Conservation (phyloP, 92 coral and sea anemone genomes). For the Actinernus sp. region DNA sequence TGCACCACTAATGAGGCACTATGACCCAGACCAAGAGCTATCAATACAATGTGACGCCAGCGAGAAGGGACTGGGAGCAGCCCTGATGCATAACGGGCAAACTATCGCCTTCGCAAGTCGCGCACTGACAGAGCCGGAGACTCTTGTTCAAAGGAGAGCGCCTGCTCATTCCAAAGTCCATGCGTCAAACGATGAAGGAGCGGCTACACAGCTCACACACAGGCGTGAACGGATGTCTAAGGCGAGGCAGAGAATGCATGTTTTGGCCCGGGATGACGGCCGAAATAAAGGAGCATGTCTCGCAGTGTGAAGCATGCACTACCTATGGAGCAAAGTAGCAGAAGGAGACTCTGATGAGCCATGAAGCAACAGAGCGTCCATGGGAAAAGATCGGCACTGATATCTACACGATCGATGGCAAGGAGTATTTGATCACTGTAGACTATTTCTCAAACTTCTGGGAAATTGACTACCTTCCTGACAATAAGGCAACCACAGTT, state of each 20-base stretch:
- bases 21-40: constrained; percentile 43
- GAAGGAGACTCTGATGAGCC: constrained; percentile 47
- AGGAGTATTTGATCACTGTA: constrained; percentile 52
- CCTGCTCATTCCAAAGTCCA: no score
- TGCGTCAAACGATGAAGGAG: background rate
- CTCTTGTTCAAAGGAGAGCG: no score
- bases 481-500: constrained; percentile 51
- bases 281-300: background rate
- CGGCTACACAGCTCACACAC: background rate
- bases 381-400: constrained; percentile 60
- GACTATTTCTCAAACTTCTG: constrained; percentile 70
- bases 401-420: constrained; percentile 39
- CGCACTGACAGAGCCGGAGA: constrained; percentile 38
- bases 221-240: background rate
- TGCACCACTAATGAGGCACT: constrained; percentile 35
- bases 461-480: constrained; percentile 53
- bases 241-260: constrained; percentile 6
- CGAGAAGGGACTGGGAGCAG: constrained; percentile 39
- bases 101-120: constrained; percentile 40
- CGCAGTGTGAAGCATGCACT: constrained; percentile 14
- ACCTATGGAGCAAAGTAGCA: constrained; percentile 15
- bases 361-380: constrained; percentile 53
- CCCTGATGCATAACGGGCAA: constrained; percentile 10
- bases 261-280: constrained; percentile 3
- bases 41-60: constrained; percentile 57